These are phyloP conservation scores for Lemur catta DNA, from an alignment of 2,797 vertebrate genomes.

Conservation along the genomic window DNA sequence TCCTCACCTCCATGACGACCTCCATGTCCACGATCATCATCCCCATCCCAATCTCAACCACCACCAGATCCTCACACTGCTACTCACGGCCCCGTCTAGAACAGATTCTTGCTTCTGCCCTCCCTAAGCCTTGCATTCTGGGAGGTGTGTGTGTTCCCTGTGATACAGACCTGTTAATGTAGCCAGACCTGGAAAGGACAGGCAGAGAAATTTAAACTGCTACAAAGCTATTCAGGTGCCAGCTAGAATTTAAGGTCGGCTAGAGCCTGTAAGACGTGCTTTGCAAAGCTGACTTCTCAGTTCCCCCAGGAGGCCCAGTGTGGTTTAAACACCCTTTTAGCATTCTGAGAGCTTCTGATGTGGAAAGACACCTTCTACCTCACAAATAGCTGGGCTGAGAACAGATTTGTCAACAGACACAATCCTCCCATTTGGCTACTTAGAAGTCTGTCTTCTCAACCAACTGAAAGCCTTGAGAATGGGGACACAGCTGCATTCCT, in stretches of 20 bases:
- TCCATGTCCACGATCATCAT: neutral
- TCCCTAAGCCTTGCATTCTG: neutral
- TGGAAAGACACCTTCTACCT: constrained; percentile 52
- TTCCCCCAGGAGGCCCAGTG: neutral
- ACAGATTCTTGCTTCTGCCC: neutral
- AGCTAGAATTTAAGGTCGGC: constrained; percentile 63
- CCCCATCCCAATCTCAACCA: neutral
- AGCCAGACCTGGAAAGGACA: constrained; percentile 9
- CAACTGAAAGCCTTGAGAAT: neutral
- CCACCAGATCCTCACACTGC: neutral
- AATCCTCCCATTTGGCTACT: constrained; percentile 6
- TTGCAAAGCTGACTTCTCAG: constrained; percentile 59
- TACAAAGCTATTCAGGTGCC: constrained; percentile 36
- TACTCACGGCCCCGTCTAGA: neutral
- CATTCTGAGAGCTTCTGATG: constrained; percentile 56
- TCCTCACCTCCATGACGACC: neutral
- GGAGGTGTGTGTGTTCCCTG: neutral
- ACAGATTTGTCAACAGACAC: constrained; percentile 60
- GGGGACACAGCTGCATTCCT: neutral
- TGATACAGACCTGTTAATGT: constrained; percentile 9
- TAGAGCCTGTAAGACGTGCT: constrained; percentile 37
- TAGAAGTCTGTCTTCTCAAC: constrained; percentile 42
- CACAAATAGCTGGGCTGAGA: constrained; percentile 22
- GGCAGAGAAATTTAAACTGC: constrained; percentile 56
- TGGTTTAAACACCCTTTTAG: constrained; percentile 63